These are phyloP conservation scores for Aphaenogaster ashmeadi DNA, from an alignment of 1,140 invertebrate species.

Conservation along the genomic window DNA sequence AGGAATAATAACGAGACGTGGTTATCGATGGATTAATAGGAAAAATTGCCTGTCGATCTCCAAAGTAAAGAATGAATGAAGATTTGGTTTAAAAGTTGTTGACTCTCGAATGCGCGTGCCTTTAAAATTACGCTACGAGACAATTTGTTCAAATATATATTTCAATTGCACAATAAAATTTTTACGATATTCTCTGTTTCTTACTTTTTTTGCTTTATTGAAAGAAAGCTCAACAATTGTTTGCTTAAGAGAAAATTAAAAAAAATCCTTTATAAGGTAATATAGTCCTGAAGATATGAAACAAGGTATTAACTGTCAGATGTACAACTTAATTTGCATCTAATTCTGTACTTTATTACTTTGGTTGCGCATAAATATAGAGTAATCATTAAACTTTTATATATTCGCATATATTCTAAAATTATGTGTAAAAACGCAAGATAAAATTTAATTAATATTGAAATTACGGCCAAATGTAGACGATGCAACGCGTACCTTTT, in stretches of 20 bases:
- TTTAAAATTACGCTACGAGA: conserved; percentile 2
- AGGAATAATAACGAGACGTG: conserved; percentile 56
- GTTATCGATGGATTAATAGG: conserved; percentile 54
- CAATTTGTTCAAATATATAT: neutral
- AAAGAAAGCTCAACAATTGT: neutral
- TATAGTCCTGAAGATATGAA: neutral
- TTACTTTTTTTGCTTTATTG: neutral
- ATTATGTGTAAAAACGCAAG: neutral
- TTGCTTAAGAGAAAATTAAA: neutral
- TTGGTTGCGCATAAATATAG: neutral
- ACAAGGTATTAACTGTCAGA: conserved; percentile 20
- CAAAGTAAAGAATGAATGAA: conserved; percentile 36
- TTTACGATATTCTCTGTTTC: neutral
- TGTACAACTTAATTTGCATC: conserved; percentile 33
- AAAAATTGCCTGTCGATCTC: conserved; percentile 72
- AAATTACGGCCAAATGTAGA: neutral
- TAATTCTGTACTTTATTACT: conserved; percentile 51
- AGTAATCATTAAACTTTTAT: conserved; percentile 26
- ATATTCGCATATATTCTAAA: conserved; percentile 2
- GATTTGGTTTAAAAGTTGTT: conserved; percentile 60
- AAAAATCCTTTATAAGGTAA: neutral
- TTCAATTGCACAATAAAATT: neutral
- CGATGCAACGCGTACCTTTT: neutral
- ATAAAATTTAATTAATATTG: conserved; percentile 25
- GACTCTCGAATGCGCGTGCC: neutral